These are phyloP conservation scores for Phrynocephalus forsythii DNA, from an alignment of 2,797 vertebrate species.

Conservation along the genomic window DNA sequence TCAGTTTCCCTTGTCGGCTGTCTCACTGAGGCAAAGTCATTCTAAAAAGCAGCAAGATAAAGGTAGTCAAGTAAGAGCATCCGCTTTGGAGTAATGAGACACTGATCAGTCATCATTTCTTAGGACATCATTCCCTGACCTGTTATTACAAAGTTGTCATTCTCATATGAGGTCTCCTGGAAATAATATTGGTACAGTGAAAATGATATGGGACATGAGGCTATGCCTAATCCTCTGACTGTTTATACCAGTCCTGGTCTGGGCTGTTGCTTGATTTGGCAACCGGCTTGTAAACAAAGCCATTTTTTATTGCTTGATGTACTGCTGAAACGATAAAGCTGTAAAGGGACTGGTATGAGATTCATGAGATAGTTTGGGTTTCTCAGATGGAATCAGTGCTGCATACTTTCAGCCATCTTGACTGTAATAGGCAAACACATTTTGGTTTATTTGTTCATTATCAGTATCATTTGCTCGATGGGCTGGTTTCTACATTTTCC, in stretches of 20 bases:
- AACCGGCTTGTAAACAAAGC: neutral
- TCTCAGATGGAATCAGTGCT: neutral
- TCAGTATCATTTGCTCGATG: accelerated
- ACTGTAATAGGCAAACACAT: neutral
- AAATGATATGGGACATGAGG: neutral
- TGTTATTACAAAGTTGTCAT: neutral
- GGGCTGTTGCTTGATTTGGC: neutral
- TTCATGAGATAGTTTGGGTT: neutral
- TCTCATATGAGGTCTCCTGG: slow-evolving; percentile 11
- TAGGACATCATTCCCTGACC: neutral
- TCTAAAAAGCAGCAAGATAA: neutral
- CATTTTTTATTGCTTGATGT: slow-evolving; percentile 4
- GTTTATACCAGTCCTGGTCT: slow-evolving; percentile 10
- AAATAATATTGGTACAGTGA: neutral
- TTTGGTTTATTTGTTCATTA: slow-evolving; percentile 37
- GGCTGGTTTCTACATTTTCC: neutral
- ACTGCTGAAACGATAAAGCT: neutral
- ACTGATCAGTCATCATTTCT: neutral
- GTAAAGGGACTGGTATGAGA: neutral
- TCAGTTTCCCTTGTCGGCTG: neutral
- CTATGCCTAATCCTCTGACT: neutral
- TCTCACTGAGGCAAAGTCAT: neutral
- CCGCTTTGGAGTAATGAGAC: neutral
- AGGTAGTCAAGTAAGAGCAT: neutral
- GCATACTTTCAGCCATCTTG: neutral